A percentile compares a stretch with the other conserved stretches of the same genome.
phyloP scores from a whole-genome alignment of 2,113 vertebrate genomes.

The Cololabis saira region DNA sequence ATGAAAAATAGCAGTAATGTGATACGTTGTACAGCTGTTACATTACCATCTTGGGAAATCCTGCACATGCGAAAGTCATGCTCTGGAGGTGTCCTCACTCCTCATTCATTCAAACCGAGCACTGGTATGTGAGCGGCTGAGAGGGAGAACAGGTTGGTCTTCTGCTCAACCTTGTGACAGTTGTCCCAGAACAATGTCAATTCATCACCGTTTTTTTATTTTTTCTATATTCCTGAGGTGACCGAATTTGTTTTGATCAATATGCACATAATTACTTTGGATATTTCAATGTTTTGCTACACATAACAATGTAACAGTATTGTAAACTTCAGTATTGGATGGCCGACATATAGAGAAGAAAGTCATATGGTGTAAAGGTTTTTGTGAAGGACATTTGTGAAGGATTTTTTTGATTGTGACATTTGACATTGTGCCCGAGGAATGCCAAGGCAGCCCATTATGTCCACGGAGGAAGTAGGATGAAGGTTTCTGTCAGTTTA shows the following conservation, averaged over 20 bases:
- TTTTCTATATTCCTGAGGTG: not conserved
- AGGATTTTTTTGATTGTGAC: slow-evolving; percentile 59
- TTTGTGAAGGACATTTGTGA: slow-evolving; percentile 24
- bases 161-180: not conserved
- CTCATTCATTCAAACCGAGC: no score
- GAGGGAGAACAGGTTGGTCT: not conserved
- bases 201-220: slow-evolving; percentile 1
- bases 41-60: no score
- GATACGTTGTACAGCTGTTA: no score
- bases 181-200: not conserved
- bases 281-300: not conserved
- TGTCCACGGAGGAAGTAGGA: slow-evolving; percentile 60
- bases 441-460: slow-evolving; percentile 59
- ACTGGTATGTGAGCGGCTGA: no score
- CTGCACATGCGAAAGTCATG: no score
- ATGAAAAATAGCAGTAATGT: no score
- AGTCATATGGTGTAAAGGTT: not conserved
- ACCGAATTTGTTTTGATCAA: not conserved
- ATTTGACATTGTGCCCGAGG: slow-evolving; percentile 56
- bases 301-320: slow-evolving; percentile 2
- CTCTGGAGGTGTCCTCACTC: no score
- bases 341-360: not conserved
- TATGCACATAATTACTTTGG: not conserved
- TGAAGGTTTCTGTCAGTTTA: slow-evolving; percentile 33
- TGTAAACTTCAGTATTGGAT: not conserved